phyloP scores from a whole-genome alignment of 2,113 vertebrate genomes.

The Thermophis baileyi region DNA sequence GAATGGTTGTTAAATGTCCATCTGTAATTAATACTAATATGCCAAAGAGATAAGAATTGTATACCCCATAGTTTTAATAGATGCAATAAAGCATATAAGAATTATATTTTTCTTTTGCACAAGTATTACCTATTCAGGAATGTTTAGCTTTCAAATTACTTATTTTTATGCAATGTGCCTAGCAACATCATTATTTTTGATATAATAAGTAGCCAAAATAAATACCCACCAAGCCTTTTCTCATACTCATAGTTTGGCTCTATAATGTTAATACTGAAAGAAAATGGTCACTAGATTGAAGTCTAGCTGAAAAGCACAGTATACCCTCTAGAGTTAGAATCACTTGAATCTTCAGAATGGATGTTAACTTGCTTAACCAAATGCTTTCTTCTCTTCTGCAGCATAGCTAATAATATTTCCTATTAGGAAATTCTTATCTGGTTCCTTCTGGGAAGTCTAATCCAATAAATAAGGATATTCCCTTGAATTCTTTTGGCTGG shows the following conservation, averaged over 20 bases:
- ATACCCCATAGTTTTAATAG: background rate
- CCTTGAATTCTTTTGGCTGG: background rate
- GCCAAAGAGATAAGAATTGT: background rate
- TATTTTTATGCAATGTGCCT: background rate
- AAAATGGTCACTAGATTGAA: too few species aligned
- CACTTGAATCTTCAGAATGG: background rate
- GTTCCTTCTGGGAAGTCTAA: background rate
- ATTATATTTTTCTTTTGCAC: background rate
- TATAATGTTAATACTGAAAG: too few species aligned
- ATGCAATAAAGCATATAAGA: background rate
- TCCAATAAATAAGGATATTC: background rate
- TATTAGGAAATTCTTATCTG: background rate
- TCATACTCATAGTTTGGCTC: too few species aligned
- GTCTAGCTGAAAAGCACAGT: too few species aligned
- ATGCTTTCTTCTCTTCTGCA: background rate
- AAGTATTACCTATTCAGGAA: background rate
- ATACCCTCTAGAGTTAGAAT: background rate
- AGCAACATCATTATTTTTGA: background rate
- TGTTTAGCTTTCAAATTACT: background rate
- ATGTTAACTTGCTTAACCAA: background rate
- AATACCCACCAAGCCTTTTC: background rate
- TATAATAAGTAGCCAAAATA: background rate
- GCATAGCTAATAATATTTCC: background rate
- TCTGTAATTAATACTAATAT: background rate
- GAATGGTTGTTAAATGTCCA: background rate